Conservation (phyloP, 2,797 vertebrate species). For the Periparus ater region DNA sequence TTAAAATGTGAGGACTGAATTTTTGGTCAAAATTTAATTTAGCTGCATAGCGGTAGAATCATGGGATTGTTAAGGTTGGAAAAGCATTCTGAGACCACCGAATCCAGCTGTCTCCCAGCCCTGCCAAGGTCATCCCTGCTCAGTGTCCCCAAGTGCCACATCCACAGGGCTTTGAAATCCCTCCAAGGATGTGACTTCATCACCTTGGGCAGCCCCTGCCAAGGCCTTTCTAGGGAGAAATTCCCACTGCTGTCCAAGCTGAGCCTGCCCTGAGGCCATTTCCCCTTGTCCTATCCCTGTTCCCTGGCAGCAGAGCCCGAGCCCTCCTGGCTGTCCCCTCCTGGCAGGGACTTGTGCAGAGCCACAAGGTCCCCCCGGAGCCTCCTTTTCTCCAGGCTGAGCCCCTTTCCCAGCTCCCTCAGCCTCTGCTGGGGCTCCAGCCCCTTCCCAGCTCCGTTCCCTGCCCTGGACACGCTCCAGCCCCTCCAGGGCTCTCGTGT, state of each 20-base stretch:
- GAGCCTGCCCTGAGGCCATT: not conserved
- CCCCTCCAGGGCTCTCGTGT: not conserved
- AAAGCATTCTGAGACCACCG: not conserved
- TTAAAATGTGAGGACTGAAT: not conserved
- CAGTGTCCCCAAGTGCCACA: not conserved
- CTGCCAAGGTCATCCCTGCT: not conserved
- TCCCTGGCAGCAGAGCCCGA: not conserved
- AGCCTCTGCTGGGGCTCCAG: not conserved
- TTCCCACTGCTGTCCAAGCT: rapidly evolving
- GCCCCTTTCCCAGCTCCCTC: not conserved
- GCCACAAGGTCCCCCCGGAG: not conserved
- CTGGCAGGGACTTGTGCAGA: not conserved
- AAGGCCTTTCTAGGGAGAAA: rapidly evolving
- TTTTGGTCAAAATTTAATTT: not conserved
- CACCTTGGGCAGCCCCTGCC: too few species aligned
- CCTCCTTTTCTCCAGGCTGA: not conserved
- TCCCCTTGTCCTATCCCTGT: not conserved
- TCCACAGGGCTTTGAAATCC: not conserved
- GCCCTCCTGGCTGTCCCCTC: not conserved
- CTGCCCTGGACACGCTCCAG: not conserved
- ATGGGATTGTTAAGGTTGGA: not conserved
- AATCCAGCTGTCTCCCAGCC: not conserved
- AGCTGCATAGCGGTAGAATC: too few species aligned
- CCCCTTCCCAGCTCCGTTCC: not conserved
- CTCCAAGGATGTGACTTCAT: too few species aligned